These are phyloP conservation scores for Zalophus californianus DNA, from an alignment of 2,797 vertebrate species.

Conservation along the genomic window DNA sequence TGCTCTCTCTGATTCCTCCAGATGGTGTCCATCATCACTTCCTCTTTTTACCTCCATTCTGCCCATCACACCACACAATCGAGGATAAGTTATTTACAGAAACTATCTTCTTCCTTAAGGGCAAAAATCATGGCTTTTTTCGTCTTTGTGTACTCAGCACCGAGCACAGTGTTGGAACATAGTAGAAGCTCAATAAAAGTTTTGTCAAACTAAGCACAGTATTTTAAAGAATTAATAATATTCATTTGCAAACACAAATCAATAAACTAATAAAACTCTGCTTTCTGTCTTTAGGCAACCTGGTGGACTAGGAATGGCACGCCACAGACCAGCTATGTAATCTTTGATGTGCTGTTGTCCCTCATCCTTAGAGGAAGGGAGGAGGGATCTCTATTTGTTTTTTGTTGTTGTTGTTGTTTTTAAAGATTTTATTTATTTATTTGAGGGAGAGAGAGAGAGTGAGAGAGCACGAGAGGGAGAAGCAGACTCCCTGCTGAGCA, in stretches of 20 bases:
- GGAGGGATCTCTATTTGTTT: not conserved
- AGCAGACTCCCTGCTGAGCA: too few relatives aligned
- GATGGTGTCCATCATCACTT: not conserved
- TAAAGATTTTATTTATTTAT: too few relatives aligned
- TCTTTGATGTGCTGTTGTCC: not conserved
- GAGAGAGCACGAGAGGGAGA: too few relatives aligned
- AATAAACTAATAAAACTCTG: not conserved
- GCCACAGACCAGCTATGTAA: not conserved
- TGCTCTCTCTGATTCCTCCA: not conserved
- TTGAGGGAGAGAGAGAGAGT: too few relatives aligned
- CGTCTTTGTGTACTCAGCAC: not conserved
- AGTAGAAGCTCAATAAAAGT: not conserved
- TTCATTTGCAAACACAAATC: constrained; percentile 9
- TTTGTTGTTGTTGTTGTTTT: too few relatives aligned
- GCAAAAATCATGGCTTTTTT: not conserved
- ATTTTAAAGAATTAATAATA: not conserved
- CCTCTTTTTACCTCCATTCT: not conserved
- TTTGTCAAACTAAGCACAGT: not conserved
- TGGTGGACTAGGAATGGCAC: not conserved
- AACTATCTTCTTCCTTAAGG: not conserved
- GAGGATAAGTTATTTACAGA: not conserved
- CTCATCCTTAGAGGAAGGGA: not conserved
- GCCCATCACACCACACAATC: not conserved
- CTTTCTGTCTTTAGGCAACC: constrained; percentile 33
- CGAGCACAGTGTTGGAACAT: not conserved